Evolutionary conservation across 2,888 invertebrate species (phyloP).

Genomic region (Hirtodrosophila alboralis): DNA sequence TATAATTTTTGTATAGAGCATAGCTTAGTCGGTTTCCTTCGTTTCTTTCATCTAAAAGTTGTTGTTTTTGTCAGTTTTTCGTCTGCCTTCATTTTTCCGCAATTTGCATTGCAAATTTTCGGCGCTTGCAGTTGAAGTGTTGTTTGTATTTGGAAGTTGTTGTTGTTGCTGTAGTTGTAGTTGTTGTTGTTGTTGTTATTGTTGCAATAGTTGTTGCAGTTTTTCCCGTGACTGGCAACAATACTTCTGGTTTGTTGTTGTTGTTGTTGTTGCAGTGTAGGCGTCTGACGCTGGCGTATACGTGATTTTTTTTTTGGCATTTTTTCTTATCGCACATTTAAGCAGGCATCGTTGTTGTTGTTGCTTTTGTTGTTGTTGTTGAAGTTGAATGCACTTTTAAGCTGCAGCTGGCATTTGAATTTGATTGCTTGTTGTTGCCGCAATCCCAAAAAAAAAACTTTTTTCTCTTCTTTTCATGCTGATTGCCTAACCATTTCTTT

Average conservation of each 20-base stretch:
- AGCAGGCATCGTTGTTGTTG: constrained; percentile 33
- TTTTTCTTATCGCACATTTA: constrained; percentile 51
- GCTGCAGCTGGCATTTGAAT: constrained; percentile 46
- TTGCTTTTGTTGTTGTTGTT: constrained; percentile 6
- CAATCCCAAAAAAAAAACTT: constrained; percentile 21
- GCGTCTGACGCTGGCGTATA: constrained; percentile 59
- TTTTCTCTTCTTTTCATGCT: constrained; percentile 11
- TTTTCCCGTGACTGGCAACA: constrained; percentile 43
- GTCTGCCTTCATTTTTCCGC: constrained; percentile 44
- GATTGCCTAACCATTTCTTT: constrained; percentile 9
- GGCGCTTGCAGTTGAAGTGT: constrained; percentile 71
- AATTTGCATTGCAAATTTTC: constrained; percentile 79
- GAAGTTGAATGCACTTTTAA: constrained; percentile 60
- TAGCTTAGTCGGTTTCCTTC: too few relatives aligned
- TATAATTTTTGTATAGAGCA: too few relatives aligned
- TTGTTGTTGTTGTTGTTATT: constrained; percentile 24
- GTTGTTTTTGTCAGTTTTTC: constrained; percentile 38
- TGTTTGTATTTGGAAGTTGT: constrained; percentile 44
- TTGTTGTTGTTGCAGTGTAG: constrained; percentile 26
- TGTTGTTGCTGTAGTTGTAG: constrained; percentile 28
- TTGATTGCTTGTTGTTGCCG: constrained; percentile 43
- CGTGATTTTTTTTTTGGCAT: constrained; percentile 66
- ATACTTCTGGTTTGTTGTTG: constrained; percentile 1
- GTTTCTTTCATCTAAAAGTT: too few relatives aligned
- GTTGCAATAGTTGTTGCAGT: constrained; percentile 40